Evolutionary conservation across 2,888 invertebrate genomes (phyloP).

Genomic region (Drosophila histrio): DNA sequence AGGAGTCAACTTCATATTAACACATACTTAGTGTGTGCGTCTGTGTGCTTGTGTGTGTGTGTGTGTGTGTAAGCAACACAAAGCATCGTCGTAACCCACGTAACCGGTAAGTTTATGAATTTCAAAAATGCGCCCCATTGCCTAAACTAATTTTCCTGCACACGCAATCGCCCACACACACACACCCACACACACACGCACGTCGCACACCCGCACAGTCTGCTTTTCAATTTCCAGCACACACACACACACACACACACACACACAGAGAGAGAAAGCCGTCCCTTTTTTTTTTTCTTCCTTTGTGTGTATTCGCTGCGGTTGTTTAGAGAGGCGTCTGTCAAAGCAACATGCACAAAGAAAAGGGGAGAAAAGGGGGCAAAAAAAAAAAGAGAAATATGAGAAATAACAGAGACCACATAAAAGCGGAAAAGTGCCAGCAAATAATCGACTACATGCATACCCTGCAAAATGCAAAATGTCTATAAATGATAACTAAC

Average conservation of each 20-base stretch:
- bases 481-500: too few species aligned
- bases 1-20: constrained; percentile 76
- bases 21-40: constrained; percentile 57
- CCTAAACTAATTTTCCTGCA: constrained; percentile 68
- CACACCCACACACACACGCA: constrained; percentile 11
- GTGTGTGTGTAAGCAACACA: constrained; percentile 22
- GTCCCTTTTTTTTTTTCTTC: constrained; percentile 16
- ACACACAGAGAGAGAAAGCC: constrained; percentile 6
- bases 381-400: neutral
- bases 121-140: constrained; percentile 69
- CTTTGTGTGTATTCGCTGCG: constrained; percentile 21
- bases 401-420: constrained; percentile 9
- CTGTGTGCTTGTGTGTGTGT: neutral
- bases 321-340: constrained; percentile 49
- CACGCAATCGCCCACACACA: constrained; percentile 48
- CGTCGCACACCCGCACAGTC: constrained; percentile 5
- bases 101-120: constrained; percentile 68
- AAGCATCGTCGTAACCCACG: constrained; percentile 30
- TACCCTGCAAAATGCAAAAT: constrained; percentile 24
- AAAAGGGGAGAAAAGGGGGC: neutral
- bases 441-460: neutral
- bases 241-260: constrained; percentile 7
- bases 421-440: constrained; percentile 1
- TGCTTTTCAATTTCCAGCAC: neutral
- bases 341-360: constrained; percentile 32